These are phyloP conservation scores for rabbit (Oryctolagus cuniculus) DNA, from an alignment of 2,113 vertebrate genomes.

Conservation along the genomic window DNA sequence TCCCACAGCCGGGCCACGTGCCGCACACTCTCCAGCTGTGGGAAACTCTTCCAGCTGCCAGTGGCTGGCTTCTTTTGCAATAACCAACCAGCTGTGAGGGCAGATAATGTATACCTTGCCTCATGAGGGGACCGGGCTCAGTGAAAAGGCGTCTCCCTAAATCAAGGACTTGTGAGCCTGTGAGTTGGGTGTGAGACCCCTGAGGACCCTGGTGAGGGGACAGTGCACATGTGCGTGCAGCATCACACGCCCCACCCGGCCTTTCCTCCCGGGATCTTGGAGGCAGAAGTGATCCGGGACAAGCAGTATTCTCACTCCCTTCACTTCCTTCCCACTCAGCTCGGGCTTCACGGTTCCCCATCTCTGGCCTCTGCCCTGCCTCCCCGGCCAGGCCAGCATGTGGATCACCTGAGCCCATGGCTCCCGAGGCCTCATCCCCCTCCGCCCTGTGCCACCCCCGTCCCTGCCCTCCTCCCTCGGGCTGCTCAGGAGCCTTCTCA, in stretches of 20 bases:
- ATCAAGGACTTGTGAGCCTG: background rate
- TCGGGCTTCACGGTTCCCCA: background rate
- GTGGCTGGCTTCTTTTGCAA: background rate
- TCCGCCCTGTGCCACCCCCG: rapidly evolving
- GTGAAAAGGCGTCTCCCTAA: rapidly evolving
- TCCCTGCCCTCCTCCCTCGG: too few species aligned
- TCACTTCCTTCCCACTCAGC: background rate
- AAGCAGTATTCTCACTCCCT: background rate
- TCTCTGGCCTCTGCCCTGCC: background rate
- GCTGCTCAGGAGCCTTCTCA: background rate
- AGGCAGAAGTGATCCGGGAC: background rate
- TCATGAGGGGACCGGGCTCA: too few species aligned
- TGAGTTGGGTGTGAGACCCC: background rate
- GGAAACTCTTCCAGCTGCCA: constrained; percentile 40
- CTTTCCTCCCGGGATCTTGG: rapidly evolving
- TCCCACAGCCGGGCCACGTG: constrained; percentile 42
- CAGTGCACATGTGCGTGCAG: background rate
- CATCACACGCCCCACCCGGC: too few species aligned
- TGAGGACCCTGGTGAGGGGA: background rate
- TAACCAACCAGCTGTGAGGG: background rate
- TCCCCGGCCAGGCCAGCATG: rapidly evolving
- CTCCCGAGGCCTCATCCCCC: background rate
- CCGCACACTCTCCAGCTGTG: constrained; percentile 6
- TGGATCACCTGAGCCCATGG: background rate
- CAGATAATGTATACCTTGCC: background rate